Evolutionary conservation across 2,888 invertebrate genomes (phyloP).

Genomic region (Sussaba pulchella): DNA sequence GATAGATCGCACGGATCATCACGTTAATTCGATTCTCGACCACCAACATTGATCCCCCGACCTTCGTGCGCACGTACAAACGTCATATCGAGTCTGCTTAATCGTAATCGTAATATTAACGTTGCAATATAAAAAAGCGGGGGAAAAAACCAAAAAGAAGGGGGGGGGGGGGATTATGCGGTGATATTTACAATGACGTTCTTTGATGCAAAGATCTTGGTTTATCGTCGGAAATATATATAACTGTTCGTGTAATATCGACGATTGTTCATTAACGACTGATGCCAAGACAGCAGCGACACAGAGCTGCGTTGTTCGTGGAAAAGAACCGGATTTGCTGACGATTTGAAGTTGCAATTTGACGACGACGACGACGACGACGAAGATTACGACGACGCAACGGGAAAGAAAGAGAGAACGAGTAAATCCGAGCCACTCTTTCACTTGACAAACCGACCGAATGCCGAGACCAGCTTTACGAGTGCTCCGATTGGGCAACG

Average conservation of each 20-base stretch:
- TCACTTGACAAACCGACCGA: conserved; percentile 83
- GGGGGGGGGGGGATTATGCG: neutral
- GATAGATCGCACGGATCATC: neutral
- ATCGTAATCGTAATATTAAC: too few species aligned
- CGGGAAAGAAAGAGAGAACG: conserved; percentile 68
- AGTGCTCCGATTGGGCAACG: conserved; percentile 79
- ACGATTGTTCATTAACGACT: conserved; percentile 17
- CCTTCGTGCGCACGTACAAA: neutral
- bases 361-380: too few species aligned
- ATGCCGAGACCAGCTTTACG: conserved; percentile 84
- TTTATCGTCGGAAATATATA: neutral
- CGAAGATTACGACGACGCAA: conserved; percentile 32
- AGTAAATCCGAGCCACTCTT: conserved; percentile 82
- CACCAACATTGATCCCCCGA: conserved; percentile 16
- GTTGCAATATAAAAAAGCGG: too few species aligned
- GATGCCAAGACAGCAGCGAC: neutral
- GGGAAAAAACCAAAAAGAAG: too few species aligned
- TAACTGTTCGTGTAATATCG: neutral
- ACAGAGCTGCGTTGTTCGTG: neutral
- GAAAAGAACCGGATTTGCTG: conserved; percentile 49
- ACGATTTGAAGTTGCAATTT: conserved; percentile 43
- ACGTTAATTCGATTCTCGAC: conserved; percentile 4
- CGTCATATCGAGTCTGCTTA: too few species aligned
- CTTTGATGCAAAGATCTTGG: neutral
- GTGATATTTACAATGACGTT: conserved; percentile 1